phyloP scores from a whole-genome alignment of 2,113 vertebrate species.

The Barbus barbus region DNA sequence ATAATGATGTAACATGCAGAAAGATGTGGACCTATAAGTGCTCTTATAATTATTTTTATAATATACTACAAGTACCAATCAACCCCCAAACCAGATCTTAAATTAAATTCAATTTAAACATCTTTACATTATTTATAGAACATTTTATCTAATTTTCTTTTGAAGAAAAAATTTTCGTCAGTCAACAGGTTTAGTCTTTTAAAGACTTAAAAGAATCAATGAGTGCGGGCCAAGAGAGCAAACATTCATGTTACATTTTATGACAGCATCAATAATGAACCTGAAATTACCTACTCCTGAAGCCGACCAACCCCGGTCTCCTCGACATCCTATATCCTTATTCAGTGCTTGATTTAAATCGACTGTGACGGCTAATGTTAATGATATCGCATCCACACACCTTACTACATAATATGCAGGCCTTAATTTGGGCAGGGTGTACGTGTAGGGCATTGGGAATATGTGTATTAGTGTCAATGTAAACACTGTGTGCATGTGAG shows the following conservation, averaged over 20 bases:
- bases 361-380: not conserved
- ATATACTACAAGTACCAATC: not conserved
- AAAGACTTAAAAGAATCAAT: not conserved
- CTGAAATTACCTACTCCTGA: not conserved
- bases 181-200: not conserved
- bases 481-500: slow-evolving; percentile 57
- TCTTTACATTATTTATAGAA: not conserved
- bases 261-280: slow-evolving; percentile 4
- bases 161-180: not conserved
- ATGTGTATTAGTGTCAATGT: slow-evolving; percentile 50
- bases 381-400: not conserved
- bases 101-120: not conserved
- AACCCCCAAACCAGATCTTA: not conserved
- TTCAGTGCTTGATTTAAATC: slow-evolving; percentile 2
- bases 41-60: not conserved
- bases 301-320: not conserved
- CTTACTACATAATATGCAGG: not conserved
- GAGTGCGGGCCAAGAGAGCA: not conserved
- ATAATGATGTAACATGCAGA: not conserved
- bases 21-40: not conserved
- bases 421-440: slow-evolving; percentile 15
- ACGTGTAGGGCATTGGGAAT: slow-evolving; percentile 21
- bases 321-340: not conserved
- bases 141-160: not conserved
- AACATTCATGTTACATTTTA: not conserved